Base-by-base conservation (phyloP, 2,888 invertebrate species). In the Zygaena filipendulae region DNA sequence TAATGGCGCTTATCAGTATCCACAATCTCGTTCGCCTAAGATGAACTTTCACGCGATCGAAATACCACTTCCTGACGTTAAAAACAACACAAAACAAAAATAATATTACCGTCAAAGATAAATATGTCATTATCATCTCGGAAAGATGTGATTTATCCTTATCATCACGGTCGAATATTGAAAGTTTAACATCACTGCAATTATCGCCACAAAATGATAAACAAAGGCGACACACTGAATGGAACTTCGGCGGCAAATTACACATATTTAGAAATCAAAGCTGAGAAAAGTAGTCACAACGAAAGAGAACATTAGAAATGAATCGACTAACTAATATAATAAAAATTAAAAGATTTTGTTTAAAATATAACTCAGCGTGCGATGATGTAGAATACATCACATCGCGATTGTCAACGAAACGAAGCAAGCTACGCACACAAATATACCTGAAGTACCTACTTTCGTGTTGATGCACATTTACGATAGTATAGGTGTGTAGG, bases 211-310 rank as follows among this genome's bases (percentile, higher is more conserved):
- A 83, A 70, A 84, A 84, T 82, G 91, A 90, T 87, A 92, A 88
- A 87, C 92, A 92, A 86, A 92, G 88, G 83, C 92, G 91, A 89
- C 92, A 92, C 84, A 92, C 88, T 87, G 90, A 90, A 85, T 90
- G 90, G 84, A 91, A 92, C 87, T 91, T 92, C 85, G 88, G 87
- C 86, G 91, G 91, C 87, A 92, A 88, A 86, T 87, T 87, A 87
- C 88, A 90, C 91, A 91, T 91, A 87, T 87, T 90, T 88, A 82
- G 79, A 75, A 77, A 77, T 64, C 57, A 79, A 71, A 75, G 71
- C 54, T 57, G 56, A 72, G 68, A 68, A 81, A 77, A 59, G 58
- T 59, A 56, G 58, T 59, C 74, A 72, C 79, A 62, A 77, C 52
- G 55, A 70, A 71, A 66, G 72, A 71, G 72, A 75, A 75, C 79